Evolutionary conservation across 64 coral and sea anemone species (phyloP).

Genomic region (Pachyseris speciosa): DNA sequence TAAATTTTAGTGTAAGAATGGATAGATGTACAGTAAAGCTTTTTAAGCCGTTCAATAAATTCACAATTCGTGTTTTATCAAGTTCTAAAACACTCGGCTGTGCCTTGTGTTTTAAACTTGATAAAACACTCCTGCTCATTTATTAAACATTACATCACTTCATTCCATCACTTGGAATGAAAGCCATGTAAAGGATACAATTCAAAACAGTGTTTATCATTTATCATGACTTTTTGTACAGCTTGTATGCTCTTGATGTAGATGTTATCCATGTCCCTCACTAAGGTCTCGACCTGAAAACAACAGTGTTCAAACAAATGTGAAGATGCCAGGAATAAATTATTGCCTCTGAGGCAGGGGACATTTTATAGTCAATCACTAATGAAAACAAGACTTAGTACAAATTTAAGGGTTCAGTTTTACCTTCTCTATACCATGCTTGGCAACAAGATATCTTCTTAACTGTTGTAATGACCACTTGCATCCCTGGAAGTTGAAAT

Average conservation of each 20-base stretch:
- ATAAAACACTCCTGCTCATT: no score
- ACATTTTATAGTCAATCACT: no score
- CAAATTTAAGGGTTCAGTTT: not conserved
- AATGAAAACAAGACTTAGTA: not conserved
- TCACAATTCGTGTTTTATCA: no score
- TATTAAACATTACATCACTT: no score
- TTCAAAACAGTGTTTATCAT: constrained; percentile 99
- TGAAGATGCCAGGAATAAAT: not conserved
- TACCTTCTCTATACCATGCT: constrained; percentile 82
- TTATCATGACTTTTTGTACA: constrained; percentile 98
- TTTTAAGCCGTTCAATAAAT: no score
- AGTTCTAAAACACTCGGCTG: no score
- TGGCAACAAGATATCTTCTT: constrained; percentile 85
- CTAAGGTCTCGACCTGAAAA: constrained; percentile 76
- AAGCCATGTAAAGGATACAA: constrained; percentile 81
- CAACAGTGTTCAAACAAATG: not conserved
- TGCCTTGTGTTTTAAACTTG: no score
- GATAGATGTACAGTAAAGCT: no score
- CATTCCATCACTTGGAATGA: not conserved
- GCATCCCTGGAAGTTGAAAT: constrained; percentile 71
- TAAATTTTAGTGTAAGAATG: no score
- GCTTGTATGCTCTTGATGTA: constrained; percentile 97
- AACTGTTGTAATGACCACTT: constrained; percentile 97
- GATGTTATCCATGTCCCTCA: constrained; percentile 90
- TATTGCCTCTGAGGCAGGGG: no score